Evolutionary conservation across 2,113 vertebrate species (phyloP).

Genomic region (Gobiocypris rarus): DNA sequence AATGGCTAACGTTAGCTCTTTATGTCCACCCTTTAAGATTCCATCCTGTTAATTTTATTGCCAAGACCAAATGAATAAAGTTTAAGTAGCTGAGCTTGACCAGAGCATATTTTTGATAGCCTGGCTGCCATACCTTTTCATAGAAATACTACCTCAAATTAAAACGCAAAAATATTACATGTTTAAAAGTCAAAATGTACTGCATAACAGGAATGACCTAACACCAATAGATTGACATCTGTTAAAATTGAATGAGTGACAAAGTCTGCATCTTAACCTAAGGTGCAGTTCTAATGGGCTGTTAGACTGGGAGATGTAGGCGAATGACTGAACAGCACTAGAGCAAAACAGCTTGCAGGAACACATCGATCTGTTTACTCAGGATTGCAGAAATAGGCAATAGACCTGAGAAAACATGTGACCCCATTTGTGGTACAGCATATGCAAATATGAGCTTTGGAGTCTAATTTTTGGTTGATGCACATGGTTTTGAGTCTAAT

Average conservation of each 20-base stretch:
- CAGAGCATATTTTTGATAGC: neutral
- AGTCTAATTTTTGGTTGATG: conserved; percentile 51
- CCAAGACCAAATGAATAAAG: neutral
- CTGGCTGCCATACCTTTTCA: neutral
- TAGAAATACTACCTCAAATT: neutral
- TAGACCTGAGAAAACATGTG: conserved; percentile 41
- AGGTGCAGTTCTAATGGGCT: conserved; percentile 5
- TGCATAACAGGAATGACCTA: conserved; percentile 14
- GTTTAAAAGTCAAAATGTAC: neutral
- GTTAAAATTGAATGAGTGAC: conserved; percentile 2
- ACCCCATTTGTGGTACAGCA: conserved; percentile 50
- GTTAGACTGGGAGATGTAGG: conserved; percentile 22
- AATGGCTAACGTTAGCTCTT: neutral
- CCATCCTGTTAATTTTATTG: neutral
- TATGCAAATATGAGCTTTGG: conserved; percentile 63
- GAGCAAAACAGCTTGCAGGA: conserved; percentile 48
- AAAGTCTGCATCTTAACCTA: neutral
- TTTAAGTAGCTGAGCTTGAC: neutral
- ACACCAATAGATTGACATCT: conserved; percentile 39
- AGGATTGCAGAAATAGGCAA: conserved; percentile 42
- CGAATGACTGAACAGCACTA: conserved; percentile 32
- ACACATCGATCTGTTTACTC: conserved; percentile 56
- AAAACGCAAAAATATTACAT: neutral
- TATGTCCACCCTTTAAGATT: neutral
- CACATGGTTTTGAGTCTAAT: conserved; percentile 41